Conservation (phyloP, 1,140 invertebrate species). For the Drosophila ficusphila region DNA sequence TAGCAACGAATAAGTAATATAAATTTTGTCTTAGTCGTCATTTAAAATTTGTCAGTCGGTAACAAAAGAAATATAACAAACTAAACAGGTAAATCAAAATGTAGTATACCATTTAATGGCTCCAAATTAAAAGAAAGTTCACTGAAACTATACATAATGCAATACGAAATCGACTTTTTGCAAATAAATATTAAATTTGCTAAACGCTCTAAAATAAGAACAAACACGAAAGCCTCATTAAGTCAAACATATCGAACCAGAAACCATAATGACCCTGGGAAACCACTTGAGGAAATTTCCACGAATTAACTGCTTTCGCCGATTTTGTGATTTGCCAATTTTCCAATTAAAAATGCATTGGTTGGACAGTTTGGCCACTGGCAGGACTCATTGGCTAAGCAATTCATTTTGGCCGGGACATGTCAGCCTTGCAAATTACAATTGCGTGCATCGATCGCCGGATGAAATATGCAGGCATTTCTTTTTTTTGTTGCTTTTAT, state of each 20-base stretch:
- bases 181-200: background rate
- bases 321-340: conserved; percentile 40
- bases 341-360: conserved; percentile 69
- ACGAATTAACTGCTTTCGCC: conserved; percentile 12
- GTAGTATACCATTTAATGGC: too few relatives aligned
- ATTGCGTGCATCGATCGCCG: conserved; percentile 73
- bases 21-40: too few relatives aligned
- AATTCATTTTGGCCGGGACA: conserved; percentile 50
- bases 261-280: background rate
- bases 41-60: too few relatives aligned
- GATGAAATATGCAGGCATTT: conserved; percentile 75
- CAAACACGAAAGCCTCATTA: background rate
- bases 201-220: too few relatives aligned
- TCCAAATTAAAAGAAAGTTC: too few relatives aligned
- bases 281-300: conserved; percentile 19
- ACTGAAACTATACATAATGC: too few relatives aligned
- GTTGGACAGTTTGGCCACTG: conserved; percentile 52
- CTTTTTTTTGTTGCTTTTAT: too few relatives aligned
- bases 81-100: too few relatives aligned
- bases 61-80: too few relatives aligned
- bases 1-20: too few relatives aligned
- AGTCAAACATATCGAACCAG: background rate
- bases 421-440: conserved; percentile 79
- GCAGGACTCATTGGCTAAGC: conserved; percentile 48
- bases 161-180: too few relatives aligned